Evolutionary conservation across 2,888 invertebrate genomes (phyloP), one percentile per base, ranked within the genome.

Genomic region (Geophilus truncorum): DNA sequence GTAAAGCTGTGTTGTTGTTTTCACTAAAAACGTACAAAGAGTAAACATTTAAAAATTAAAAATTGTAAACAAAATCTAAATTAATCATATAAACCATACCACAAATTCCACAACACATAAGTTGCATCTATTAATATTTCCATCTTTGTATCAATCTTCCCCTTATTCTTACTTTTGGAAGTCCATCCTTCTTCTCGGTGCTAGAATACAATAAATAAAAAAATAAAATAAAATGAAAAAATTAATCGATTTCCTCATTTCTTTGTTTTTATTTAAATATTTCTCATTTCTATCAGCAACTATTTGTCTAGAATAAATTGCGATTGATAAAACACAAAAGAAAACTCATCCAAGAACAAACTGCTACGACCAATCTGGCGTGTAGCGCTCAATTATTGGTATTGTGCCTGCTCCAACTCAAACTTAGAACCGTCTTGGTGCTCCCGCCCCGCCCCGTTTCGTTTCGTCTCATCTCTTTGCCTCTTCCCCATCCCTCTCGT

Each of bases 71-170:
- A 77, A 32, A 57, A 70, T 23, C 2, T 81, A 6, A 6, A 23
- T 21, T 77, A 21, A 40, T 21, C 34, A 82, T n/a, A n/a, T n/a
- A n/a, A n/a, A n/a, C n/a, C 84, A 82, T 82, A 87, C 87, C 93
- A 93, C 45, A 93, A 87, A 85, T 92, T 92, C 88, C 92, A 90
- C 9, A 93, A 86, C 30, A 93, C 87, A 85, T 91, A 90, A 2
- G 91, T 89, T 76, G 91, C 90, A 85, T 93, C 92, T 77, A 92
- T 86, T 84, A 92, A 91, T 78, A 92, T 91, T 84, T 92, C 92
- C 51, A 89, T 88, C 83, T 90, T 90, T 82, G 92, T 89, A 84
- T 91, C 90, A 80, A 87, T 84, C 83, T 84, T 86, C 28, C 83
- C 83, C 82, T 87, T 86, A 36, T 85, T 85, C 28, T 85, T 85